Evolutionary conservation across 2,113 vertebrate species (phyloP).

Genomic region (Scophthalmus maximus): DNA sequence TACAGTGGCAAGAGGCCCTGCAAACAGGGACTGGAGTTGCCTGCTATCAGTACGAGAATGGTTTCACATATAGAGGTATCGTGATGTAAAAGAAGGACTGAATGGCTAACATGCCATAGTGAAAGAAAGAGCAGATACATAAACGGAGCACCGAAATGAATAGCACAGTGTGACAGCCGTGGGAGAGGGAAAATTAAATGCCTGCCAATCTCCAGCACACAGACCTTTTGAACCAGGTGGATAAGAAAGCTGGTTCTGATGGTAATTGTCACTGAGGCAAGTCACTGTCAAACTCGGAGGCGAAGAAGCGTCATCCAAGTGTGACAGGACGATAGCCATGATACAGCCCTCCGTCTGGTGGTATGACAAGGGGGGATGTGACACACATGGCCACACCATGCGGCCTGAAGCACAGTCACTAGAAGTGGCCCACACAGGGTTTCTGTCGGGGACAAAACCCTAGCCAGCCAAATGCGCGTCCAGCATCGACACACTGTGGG

Average conservation of each 20-base stretch:
- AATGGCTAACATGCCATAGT: conserved; percentile 33
- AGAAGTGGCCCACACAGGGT: conserved; percentile 77
- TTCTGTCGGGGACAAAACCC: conserved; percentile 59
- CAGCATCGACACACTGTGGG: conserved; percentile 43
- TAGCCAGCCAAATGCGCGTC: conserved; percentile 62
- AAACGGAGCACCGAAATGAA: conserved; percentile 45
- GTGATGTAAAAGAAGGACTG: conserved; percentile 23
- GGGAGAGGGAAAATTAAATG: conserved; percentile 53
- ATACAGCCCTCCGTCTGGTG: conserved; percentile 79
- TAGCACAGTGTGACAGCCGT: conserved; percentile 52
- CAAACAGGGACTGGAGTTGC: conserved; percentile 44
- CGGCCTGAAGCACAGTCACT: conserved; percentile 69
- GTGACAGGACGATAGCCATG: conserved; percentile 80
- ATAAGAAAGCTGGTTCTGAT: conserved; percentile 74
- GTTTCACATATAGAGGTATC: conserved; percentile 10
- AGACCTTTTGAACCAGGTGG: conserved; percentile 78
- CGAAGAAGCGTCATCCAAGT: conserved; percentile 73
- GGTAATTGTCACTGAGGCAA: conserved; percentile 75
- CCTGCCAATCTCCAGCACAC: conserved; percentile 71
- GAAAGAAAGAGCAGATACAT: conserved; percentile 37
- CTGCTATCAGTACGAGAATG: conserved; percentile 21
- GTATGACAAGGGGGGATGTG: conserved; percentile 71
- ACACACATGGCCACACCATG: conserved; percentile 77
- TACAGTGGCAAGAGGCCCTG: conserved; percentile 55
- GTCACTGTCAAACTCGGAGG: conserved; percentile 72